These are phyloP conservation scores for Pontoporia blainvillei DNA, from an alignment of 2,113 vertebrate genomes.

Conservation along the genomic window DNA sequence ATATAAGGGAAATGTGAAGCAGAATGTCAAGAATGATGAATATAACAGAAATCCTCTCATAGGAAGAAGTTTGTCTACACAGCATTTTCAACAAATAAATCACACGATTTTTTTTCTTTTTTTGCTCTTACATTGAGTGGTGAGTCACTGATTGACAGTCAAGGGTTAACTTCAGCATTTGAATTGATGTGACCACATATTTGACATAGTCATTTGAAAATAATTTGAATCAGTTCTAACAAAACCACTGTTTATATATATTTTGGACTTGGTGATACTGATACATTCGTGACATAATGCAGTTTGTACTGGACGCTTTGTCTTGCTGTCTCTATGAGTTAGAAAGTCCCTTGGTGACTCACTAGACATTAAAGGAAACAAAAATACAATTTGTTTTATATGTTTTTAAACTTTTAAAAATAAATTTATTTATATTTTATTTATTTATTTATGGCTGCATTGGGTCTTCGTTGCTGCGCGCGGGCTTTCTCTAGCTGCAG, in stretches of 20 bases:
- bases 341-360: not conserved
- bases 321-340: not conserved
- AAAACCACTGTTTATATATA: not conserved
- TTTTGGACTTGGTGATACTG: not conserved
- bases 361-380: not conserved
- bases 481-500: no score
- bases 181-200: not conserved
- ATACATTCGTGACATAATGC: not conserved
- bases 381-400: not conserved
- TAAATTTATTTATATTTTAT: no score
- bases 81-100: constrained; percentile 28
- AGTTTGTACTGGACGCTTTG: not conserved
- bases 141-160: not conserved
- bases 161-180: not conserved
- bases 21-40: constrained; percentile 60
- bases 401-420: no score
- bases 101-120: not conserved
- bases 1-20: constrained; percentile 35
- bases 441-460: no score
- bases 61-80: constrained; percentile 3
- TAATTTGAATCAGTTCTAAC: not conserved
- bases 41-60: not conserved
- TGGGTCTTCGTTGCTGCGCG: no score
- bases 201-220: not conserved
- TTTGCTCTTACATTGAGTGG: not conserved